Conservation (phyloP, 2,113 vertebrate species). For the Salvelinus alpinus region DNA sequence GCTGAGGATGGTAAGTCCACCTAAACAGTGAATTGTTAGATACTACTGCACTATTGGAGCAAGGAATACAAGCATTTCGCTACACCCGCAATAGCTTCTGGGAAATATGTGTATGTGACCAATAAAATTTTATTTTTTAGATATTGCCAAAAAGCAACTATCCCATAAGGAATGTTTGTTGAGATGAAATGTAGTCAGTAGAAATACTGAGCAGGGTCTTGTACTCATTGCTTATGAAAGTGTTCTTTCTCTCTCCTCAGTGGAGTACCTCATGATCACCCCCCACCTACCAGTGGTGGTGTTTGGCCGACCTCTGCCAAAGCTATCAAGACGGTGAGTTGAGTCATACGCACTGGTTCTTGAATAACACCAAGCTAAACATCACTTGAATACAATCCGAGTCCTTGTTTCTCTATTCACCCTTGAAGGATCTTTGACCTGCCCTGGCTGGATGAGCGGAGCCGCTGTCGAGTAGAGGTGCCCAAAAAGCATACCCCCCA, state of each 20-base stretch:
- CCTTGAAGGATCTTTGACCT: constrained; percentile 83
- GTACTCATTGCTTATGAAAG: no score
- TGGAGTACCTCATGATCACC: constrained; percentile 87
- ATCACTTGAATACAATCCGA: neutral
- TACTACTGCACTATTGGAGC: no score
- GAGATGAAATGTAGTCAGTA: no score
- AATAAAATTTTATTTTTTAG: no score
- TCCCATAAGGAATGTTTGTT: neutral
- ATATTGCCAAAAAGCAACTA: neutral
- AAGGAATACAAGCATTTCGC: no score
- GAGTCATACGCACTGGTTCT: neutral
- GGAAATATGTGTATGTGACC: no score
- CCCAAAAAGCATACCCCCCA: constrained; percentile 89
- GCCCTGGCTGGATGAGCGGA: constrained; percentile 87
- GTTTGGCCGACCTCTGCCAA: constrained; percentile 85
- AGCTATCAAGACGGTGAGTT: constrained; percentile 87
- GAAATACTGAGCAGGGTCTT: no score
- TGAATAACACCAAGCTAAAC: neutral
- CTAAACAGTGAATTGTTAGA: neutral
- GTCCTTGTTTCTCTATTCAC: neutral
- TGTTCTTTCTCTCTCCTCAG: constrained; percentile 62
- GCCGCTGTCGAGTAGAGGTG: constrained; percentile 81
- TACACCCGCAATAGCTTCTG: no score
- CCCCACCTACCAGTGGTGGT: constrained; percentile 87
- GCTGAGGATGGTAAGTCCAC: constrained; percentile 82